These are phyloP conservation scores for Ageneiosus marmoratus DNA, from an alignment of 2,113 vertebrate species.

Conservation along the genomic window DNA sequence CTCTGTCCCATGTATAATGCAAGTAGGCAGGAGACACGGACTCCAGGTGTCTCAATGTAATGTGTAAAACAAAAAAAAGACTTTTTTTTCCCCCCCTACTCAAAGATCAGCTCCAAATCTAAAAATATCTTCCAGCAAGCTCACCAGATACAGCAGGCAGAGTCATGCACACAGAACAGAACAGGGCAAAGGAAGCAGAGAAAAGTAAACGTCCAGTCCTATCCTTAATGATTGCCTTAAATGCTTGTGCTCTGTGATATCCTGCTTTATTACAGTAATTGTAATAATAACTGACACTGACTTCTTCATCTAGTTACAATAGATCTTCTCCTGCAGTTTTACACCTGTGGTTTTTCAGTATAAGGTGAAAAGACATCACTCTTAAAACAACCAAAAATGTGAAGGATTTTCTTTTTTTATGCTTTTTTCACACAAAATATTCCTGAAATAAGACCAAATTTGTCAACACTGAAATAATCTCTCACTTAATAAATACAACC, in stretches of 20 bases:
- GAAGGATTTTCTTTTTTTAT: background rate
- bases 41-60: slow-evolving; percentile 24
- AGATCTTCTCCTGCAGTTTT: background rate
- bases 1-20: slow-evolving; percentile 49
- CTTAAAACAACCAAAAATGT: background rate
- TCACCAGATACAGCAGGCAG: too few species aligned
- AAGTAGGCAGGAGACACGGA: slow-evolving; percentile 18
- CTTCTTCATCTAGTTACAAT: background rate
- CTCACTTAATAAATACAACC: background rate
- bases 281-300: too few species aligned
- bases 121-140: slow-evolving; percentile 11
- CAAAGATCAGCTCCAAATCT: slow-evolving; percentile 1
- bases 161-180: background rate
- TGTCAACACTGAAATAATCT: background rate
- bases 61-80: background rate
- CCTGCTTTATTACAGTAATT: background rate
- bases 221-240: background rate
- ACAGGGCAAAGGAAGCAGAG: background rate
- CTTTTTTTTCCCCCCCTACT: background rate
- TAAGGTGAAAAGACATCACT: background rate
- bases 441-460: background rate
- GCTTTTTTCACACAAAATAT: background rate
- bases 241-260: background rate
- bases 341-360: background rate
- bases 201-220: background rate